A percentile compares a stretch with the other conserved stretches of the same genome.
Evolutionary conservation across 2,888 invertebrate genomes (phyloP).

Genomic region (Tromatobia lineatoria): DNA sequence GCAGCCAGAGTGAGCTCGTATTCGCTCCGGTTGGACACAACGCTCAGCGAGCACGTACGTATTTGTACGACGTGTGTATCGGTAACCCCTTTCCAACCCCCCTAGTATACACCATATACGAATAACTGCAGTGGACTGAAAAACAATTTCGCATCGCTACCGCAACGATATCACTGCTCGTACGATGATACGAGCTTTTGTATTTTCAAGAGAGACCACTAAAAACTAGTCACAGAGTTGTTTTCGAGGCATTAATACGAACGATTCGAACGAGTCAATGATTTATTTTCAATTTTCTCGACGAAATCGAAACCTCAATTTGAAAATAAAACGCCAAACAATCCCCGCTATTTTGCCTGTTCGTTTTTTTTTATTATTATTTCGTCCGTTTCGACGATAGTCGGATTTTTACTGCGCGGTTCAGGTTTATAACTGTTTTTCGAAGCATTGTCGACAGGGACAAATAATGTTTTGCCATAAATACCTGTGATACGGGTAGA

Average conservation of each 20-base stretch:
- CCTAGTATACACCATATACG: conserved; percentile 6
- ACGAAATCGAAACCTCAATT: conserved; percentile 57
- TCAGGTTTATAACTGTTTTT: conserved; percentile 9
- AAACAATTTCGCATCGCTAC: conserved; percentile 65
- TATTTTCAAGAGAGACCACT: conserved; percentile 48
- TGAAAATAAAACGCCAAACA: conserved; percentile 51
- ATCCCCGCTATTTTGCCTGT: not conserved
- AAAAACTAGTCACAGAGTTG: conserved; percentile 55
- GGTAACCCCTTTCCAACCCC: not conserved
- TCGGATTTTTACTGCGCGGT: conserved; percentile 19
- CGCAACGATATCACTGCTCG: conserved; percentile 43
- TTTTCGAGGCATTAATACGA: conserved; percentile 46
- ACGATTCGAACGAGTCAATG: conserved; percentile 37
- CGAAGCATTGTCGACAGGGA: conserved; percentile 7
- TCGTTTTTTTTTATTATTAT: too few relatives aligned
- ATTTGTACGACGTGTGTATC: not conserved
- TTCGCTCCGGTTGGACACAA: conserved; percentile 25
- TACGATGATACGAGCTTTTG: conserved; percentile 31
- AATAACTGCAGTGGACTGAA: conserved; percentile 62
- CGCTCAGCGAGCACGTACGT: not conserved
- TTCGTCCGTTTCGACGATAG: conserved; percentile 1
- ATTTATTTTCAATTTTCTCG: conserved; percentile 64
- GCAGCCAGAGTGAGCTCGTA: conserved; percentile 17
- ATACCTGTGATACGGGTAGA: conserved; percentile 71
- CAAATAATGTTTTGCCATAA: conserved; percentile 40